Evolutionary conservation across 1,140 invertebrate species (phyloP), one percentile per base, ranked within the genome.

Genomic region (Sarcophaga peregrina): DNA sequence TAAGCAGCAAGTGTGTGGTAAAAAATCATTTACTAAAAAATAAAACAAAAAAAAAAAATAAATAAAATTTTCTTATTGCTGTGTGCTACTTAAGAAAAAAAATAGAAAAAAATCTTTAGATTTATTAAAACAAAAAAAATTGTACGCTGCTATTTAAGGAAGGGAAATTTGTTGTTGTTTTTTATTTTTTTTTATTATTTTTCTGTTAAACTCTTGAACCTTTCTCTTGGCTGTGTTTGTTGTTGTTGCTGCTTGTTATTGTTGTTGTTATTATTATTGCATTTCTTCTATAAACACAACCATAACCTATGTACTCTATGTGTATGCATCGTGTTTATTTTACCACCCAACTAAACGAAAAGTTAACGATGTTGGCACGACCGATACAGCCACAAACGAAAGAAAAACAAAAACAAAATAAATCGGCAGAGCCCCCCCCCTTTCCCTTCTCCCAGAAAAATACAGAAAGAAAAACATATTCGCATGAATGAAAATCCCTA

Each of bases 401-500:
- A 20, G 6, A 68, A 76, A 78, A 50, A 48, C 8, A 17, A 62
- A 15, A 62, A 76, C 11, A 15, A 76, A 11, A 25, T 11, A 78
- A 78, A 78, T 20, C 47, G 17, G 20, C 17, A 25, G 62, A 72
- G n/a, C 17, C 62, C 62, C 62, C 62, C 9, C 62, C 9, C 62
- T 8, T 37, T 2, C 25, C 4, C 25, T 37, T 37, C 25, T 20
- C 8, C 50, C n/a, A n/a, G n/a, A n/a, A n/a, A 52, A 52, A 37
- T n/a, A n/a, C 48, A 52, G 13, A 52, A 68, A 78, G 75, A 78
- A 78, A 76, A 78, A 20, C 62, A 11, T 25, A 50, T 78, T 78
- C 75, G 75, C 75, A 78, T 78, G 75, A 78, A 78, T 78, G 75
- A 52, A 78, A 78, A 78, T 17, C 75, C 75, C n/a, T 68, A 68